These are phyloP conservation scores for Cheilosia impressa DNA, from an alignment of 2,888 invertebrate genomes.

Conservation along the genomic window DNA sequence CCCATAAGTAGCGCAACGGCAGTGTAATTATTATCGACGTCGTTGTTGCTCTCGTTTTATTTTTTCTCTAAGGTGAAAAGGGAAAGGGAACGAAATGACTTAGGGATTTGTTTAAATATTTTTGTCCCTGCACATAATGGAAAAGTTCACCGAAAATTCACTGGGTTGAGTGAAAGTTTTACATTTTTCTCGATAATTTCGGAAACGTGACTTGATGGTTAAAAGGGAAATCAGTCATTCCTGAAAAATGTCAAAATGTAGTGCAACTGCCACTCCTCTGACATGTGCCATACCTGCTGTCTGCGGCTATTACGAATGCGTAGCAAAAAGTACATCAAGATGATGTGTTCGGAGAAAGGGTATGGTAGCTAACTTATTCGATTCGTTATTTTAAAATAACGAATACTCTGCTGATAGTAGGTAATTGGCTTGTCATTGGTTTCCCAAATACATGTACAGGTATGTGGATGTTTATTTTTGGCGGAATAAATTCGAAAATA, in stretches of 20 bases:
- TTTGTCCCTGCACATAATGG: background rate
- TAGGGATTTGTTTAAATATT: background rate
- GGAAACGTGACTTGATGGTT: conserved; percentile 26
- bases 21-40: conserved; percentile 36
- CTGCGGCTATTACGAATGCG: background rate
- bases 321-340: background rate
- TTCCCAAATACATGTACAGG: background rate
- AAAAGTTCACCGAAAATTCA: conserved; percentile 12
- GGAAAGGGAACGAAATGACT: background rate
- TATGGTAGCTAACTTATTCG: background rate
- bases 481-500: conserved; percentile 27
- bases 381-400: background rate
- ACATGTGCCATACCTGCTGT: conserved; percentile 5
- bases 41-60: background rate
- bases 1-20: conserved; percentile 22
- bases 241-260: conserved; percentile 13
- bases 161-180: conserved; percentile 18
- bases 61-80: background rate
- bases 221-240: conserved; percentile 7
- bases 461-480: background rate
- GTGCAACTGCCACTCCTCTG: conserved; percentile 1
- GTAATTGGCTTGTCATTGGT: conserved; percentile 31
- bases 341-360: background rate
- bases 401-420: conserved; percentile 24
- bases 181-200: conserved; percentile 1